Evolutionary conservation across 2,113 vertebrate species (phyloP).

Genomic region (Mesoclemmys tuberculata): DNA sequence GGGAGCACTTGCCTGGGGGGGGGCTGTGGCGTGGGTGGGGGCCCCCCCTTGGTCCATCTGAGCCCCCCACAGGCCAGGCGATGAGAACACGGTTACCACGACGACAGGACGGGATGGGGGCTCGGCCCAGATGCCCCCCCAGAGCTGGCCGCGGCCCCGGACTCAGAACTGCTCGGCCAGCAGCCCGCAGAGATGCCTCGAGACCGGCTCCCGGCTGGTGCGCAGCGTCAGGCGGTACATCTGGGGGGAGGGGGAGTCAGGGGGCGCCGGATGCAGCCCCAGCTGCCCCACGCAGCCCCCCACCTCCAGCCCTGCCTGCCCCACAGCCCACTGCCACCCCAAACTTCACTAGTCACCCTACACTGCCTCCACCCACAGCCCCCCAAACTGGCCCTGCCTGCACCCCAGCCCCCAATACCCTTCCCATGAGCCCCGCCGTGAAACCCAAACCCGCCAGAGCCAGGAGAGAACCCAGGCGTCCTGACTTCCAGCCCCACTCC

Average conservation of each 20-base stretch:
- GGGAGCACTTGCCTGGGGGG: too few relatives aligned
- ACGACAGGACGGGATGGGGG: constrained; percentile 1
- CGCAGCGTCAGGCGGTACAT: constrained; percentile 95
- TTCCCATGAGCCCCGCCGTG: too few relatives aligned
- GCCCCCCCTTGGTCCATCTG: not conserved
- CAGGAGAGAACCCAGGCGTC: not conserved
- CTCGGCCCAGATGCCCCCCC: constrained; percentile 32
- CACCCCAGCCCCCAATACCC: not conserved
- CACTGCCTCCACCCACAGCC: too few relatives aligned
- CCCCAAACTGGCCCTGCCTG: too few relatives aligned
- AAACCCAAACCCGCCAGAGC: too few relatives aligned
- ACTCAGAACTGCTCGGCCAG: constrained; percentile 87
- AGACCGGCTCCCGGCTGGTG: constrained; percentile 92
- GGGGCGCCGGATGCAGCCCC: too few relatives aligned
- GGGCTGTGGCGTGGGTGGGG: too few relatives aligned
- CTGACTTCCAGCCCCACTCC: not conserved
- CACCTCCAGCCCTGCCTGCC: too few relatives aligned
- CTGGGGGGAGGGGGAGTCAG: constrained; percentile 63
- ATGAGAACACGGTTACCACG: constrained; percentile 37
- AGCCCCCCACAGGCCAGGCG: not conserved
- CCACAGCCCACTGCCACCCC: too few relatives aligned
- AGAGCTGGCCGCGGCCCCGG: constrained; percentile 12
- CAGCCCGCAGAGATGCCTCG: constrained; percentile 89
- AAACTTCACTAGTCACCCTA: too few relatives aligned
- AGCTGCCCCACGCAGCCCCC: too few relatives aligned